Base-by-base conservation (phyloP, 2,888 invertebrate species). In the Torymus auratus region DNA sequence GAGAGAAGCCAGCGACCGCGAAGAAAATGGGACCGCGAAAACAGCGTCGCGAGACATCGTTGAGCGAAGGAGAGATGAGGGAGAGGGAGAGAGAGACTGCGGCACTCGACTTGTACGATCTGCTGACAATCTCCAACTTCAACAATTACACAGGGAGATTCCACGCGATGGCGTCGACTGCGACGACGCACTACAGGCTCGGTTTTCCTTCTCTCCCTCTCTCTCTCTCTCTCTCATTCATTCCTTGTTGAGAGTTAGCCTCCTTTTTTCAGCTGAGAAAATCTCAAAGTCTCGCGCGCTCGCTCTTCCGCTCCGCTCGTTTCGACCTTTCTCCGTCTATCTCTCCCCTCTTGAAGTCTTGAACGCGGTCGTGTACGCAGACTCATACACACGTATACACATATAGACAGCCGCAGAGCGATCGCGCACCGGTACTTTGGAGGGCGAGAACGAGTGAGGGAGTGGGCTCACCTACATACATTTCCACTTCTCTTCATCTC, bases 31-130 rank as follows among this genome's bases (percentile, higher is more conserved):
- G 52, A 67, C 50, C 60, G 41, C 65, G 50, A 71, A 70, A 71
- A 78, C 15, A 50, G 64, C n/a, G 61, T 17, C 64, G 77, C 41
- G 56, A 55, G 55, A 28, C 41, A 64, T 56, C 55, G 14, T 50
- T 11, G 15, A 41, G 7, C 5, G 41, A 5, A 41, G 41, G 7
- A 41, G 41, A 41, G 28, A 2, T 3, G 7, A 7, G 28, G 7
- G 28, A 28, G 41, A 41, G 41, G 7, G 41, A 41, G 41, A 41
- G 7, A 41, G 41, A 13, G 13, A 23, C 53, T 17, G n/a, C n/a
- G 28, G 17, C 28, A 70, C 77, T 62, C 81, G 83, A 83, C 83
- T 82, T 81, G 83, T 84, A 83, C 83, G 84, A 28, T 61, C 23
- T 53, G 41, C 41, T 7, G 12, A 17, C 60, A 52, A 53, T 74